phyloP scores from a whole-genome alignment of 2,888 invertebrate genomes.

The Cynaeus angustus region DNA sequence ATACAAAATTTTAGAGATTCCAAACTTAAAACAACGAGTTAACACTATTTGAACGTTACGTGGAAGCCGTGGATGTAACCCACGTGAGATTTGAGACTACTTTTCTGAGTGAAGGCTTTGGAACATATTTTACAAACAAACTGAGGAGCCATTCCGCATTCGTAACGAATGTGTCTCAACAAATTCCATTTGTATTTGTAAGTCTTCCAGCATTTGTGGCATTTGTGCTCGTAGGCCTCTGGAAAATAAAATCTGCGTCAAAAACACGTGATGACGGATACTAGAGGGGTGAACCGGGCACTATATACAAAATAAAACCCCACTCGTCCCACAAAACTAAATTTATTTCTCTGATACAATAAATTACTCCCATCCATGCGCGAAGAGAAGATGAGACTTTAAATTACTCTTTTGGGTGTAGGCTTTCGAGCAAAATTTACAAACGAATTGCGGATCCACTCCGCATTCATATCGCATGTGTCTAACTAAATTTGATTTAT shows the following conservation, averaged over 20 bases:
- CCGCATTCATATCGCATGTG: slow-evolving; percentile 82
- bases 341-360: slow-evolving; percentile 15
- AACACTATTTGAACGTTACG: slow-evolving; percentile 37
- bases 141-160: slow-evolving; percentile 56
- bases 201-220: slow-evolving; percentile 61
- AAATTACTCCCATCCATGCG: slow-evolving; percentile 39
- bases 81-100: slow-evolving; percentile 72
- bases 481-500: slow-evolving; percentile 71
- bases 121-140: slow-evolving; percentile 54
- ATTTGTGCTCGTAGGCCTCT: slow-evolving; percentile 55
- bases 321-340: slow-evolving; percentile 12
- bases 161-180: slow-evolving; percentile 61
- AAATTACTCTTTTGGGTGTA: slow-evolving; percentile 69
- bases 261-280: background rate
- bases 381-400: slow-evolving; percentile 66
- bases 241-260: slow-evolving; percentile 33
- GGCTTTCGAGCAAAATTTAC: slow-evolving; percentile 53
- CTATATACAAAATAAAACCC: slow-evolving; percentile 16
- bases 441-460: slow-evolving; percentile 54
- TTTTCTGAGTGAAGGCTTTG: slow-evolving; percentile 60
- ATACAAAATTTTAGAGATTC: slow-evolving; percentile 5
- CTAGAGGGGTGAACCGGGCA: background rate
- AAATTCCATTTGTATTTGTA: slow-evolving; percentile 66
- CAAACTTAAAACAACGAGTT: slow-evolving; percentile 3
- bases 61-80: slow-evolving; percentile 42